Evolutionary conservation across 2,113 vertebrate genomes (phyloP).

Genomic region (Menura novaehollandiae): DNA sequence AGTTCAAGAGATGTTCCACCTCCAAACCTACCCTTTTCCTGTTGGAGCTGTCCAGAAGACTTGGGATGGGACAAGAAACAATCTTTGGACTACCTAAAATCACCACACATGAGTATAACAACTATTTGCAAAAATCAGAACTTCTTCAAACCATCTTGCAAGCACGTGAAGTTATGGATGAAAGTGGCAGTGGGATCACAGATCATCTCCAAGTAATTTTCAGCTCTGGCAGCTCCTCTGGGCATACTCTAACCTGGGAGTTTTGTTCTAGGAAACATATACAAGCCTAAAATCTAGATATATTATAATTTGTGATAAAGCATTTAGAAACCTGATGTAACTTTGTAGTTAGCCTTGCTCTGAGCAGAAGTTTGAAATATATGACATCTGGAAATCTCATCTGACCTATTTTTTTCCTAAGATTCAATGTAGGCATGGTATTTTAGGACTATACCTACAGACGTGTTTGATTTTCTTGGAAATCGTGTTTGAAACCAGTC

Average conservation of each 20-base stretch:
- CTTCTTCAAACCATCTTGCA: background rate
- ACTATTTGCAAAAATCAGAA: background rate
- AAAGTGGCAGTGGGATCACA: background rate
- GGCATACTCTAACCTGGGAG: background rate
- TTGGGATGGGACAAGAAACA: background rate
- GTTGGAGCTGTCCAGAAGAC: background rate
- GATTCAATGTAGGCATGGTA: background rate
- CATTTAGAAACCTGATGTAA: background rate
- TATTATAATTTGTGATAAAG: background rate
- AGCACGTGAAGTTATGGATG: background rate
- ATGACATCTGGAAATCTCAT: background rate
- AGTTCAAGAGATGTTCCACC: background rate
- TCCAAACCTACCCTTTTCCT: background rate
- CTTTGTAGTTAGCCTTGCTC: background rate
- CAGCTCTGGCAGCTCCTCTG: background rate
- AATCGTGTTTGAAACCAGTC: background rate
- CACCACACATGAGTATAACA: accelerated
- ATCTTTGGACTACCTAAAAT: background rate
- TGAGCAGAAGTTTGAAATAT: background rate
- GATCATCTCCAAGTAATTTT: background rate
- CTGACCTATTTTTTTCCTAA: background rate
- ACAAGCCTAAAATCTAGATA: background rate
- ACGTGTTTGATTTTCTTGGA: background rate
- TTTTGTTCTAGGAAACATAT: background rate
- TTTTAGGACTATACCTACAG: background rate